Percentiles rank a stretch among this genome's conserved stretches.
These are phyloP conservation scores for Coluber constrictor DNA, from an alignment of 2,797 vertebrate genomes.

Conservation along the genomic window DNA sequence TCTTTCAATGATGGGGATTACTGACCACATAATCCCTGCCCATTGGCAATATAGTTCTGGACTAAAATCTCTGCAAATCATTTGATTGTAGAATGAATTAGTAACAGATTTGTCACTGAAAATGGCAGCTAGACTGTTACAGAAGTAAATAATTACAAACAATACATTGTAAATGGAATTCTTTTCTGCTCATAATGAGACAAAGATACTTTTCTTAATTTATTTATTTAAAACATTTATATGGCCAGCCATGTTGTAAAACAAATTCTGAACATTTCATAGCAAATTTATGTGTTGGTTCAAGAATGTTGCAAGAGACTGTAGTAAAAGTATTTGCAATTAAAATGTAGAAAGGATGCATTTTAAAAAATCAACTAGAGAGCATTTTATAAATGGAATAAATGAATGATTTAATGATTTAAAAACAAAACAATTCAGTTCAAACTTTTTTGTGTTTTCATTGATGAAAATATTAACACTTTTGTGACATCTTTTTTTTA, in stretches of 20 bases:
- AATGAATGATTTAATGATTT: background rate
- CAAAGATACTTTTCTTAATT: background rate
- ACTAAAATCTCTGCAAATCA: background rate
- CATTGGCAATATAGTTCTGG: background rate
- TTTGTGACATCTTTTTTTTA: background rate
- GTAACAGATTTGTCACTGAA: background rate
- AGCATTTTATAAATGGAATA: background rate
- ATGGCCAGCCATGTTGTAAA: background rate
- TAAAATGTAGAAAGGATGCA: background rate
- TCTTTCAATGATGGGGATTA: background rate
- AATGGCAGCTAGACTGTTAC: background rate
- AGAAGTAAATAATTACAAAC: background rate
- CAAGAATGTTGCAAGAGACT: background rate
- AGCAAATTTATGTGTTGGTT: background rate
- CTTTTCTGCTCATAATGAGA: background rate
- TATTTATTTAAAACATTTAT: background rate
- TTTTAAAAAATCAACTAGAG: background rate
- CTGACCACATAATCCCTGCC: background rate
- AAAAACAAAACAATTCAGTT: background rate
- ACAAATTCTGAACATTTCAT: background rate
- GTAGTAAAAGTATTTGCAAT: background rate
- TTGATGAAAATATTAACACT: background rate
- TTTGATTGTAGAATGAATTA: background rate
- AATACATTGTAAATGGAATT: background rate
- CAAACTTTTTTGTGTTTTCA: rapidly evolving